phyloP scores from a whole-genome alignment of 37 sponge, comb jelly and placozoan species.

The Beroe forskalii region DNA sequence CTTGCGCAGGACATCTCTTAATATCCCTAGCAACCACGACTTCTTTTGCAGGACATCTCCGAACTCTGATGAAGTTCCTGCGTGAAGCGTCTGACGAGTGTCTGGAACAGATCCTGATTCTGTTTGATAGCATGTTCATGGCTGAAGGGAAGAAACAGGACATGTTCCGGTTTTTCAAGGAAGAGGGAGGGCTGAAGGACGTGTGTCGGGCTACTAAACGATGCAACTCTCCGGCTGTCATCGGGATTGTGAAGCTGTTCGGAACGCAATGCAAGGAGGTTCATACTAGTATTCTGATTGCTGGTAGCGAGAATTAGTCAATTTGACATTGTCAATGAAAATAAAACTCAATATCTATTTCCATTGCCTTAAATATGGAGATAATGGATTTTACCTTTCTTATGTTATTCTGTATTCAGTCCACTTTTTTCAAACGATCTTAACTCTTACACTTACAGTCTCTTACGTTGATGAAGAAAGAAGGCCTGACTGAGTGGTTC shows the following conservation, averaged over 20 bases:
- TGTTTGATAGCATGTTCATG: background rate
- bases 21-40: too few relatives aligned
- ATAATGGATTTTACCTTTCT: too few relatives aligned
- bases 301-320: too few relatives aligned
- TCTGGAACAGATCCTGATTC: background rate
- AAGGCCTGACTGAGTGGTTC: constrained; percentile 28
- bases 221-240: background rate
- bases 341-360: too few relatives aligned
- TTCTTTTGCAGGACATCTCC: background rate
- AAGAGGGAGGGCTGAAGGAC: constrained; percentile 5
- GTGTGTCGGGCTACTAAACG: constrained; percentile 13
- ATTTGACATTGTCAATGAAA: too few relatives aligned
- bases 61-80: background rate
- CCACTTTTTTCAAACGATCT: too few relatives aligned
- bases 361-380: too few relatives aligned
- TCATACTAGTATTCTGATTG: background rate
- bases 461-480: background rate
- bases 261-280: background rate
- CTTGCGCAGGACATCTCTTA: too few relatives aligned
- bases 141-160: background rate
- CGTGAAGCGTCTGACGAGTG: background rate
- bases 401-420: too few relatives aligned
- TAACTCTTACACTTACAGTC: too few relatives aligned
- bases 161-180: background rate
- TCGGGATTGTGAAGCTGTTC: background rate